Evolutionary conservation across 1,140 invertebrate genomes (phyloP).

Genomic region (Leptinotarsa defecta): DNA sequence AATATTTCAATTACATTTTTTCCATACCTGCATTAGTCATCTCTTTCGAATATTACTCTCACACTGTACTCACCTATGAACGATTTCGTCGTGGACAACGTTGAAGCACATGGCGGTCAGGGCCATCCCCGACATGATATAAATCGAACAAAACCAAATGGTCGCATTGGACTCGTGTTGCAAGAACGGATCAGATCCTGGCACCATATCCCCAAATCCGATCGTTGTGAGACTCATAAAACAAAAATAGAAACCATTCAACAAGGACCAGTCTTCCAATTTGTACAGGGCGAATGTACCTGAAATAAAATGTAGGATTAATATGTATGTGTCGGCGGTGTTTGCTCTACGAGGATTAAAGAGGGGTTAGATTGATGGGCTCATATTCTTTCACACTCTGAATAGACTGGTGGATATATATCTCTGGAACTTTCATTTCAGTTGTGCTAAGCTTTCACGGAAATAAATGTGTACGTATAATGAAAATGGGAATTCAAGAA

Average conservation of each 20-base stretch:
- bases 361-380: no score
- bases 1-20: no score
- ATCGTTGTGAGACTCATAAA: conserved; percentile 93
- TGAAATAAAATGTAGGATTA: conserved; percentile 5
- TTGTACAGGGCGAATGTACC: conserved; percentile 88
- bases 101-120: conserved; percentile 90
- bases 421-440: no score
- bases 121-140: conserved; percentile 93
- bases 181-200: conserved; percentile 67
- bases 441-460: no score
- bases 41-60: no score
- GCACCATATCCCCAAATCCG: conserved; percentile 88
- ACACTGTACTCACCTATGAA: conserved; percentile 61
- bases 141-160: conserved; percentile 91
- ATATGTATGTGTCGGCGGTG: no score
- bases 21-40: no score
- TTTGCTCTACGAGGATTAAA: no score
- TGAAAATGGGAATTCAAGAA: no score
- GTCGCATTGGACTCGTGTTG: conserved; percentile 69
- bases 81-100: conserved; percentile 92
- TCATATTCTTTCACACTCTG: no score
- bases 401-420: no score
- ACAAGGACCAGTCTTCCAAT: conserved; percentile 82
- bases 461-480: no score
- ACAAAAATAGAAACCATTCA: conserved; percentile 93